Evolutionary conservation across 2,797 vertebrate genomes (phyloP).

Genomic region (Numenius phaeopus): DNA sequence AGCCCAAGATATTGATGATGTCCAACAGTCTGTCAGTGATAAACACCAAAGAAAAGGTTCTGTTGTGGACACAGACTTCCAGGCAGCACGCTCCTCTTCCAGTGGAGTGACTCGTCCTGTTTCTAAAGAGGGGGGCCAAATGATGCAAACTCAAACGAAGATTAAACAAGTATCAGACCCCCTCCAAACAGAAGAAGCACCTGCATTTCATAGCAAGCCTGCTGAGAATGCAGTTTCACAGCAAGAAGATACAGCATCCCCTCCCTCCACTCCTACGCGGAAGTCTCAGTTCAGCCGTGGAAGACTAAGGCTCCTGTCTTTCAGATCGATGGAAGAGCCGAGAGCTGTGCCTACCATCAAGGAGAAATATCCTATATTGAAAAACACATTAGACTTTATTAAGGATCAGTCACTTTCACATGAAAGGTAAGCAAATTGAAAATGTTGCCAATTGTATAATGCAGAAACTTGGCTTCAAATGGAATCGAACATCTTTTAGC

Average conservation of each 20-base stretch:
- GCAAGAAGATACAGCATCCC: conserved; percentile 81
- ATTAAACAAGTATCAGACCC: conserved; percentile 27
- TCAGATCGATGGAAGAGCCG: conserved; percentile 92
- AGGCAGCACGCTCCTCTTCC: conserved; percentile 69
- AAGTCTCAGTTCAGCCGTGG: conserved; percentile 89
- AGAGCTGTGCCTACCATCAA: conserved; percentile 86
- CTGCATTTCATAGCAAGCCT: conserved; percentile 63
- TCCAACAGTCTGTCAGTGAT: conserved; percentile 20
- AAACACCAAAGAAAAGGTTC: conserved; percentile 80
- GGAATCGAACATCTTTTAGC: background rate
- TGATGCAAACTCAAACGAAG: background rate
- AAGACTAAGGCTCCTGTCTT: conserved; percentile 93
- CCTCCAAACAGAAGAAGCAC: conserved; percentile 25
- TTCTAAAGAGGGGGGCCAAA: conserved; percentile 20
- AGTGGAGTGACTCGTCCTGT: conserved; percentile 3
- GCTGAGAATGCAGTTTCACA: conserved; percentile 80
- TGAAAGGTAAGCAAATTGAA: conserved; percentile 78
- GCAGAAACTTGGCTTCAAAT: background rate
- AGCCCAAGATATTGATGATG: conserved; percentile 2
- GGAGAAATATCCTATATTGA: conserved; percentile 91
- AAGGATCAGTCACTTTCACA: conserved; percentile 92
- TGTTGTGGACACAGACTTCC: conserved; percentile 88
- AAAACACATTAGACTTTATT: conserved; percentile 90
- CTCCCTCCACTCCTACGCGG: conserved; percentile 86
- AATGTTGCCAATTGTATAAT: background rate